A percentile compares a stretch with the other conserved stretches of the same genome.
Evolutionary conservation across 1,140 invertebrate genomes (phyloP).

Genomic region (Tyrophagus putrescentiae): DNA sequence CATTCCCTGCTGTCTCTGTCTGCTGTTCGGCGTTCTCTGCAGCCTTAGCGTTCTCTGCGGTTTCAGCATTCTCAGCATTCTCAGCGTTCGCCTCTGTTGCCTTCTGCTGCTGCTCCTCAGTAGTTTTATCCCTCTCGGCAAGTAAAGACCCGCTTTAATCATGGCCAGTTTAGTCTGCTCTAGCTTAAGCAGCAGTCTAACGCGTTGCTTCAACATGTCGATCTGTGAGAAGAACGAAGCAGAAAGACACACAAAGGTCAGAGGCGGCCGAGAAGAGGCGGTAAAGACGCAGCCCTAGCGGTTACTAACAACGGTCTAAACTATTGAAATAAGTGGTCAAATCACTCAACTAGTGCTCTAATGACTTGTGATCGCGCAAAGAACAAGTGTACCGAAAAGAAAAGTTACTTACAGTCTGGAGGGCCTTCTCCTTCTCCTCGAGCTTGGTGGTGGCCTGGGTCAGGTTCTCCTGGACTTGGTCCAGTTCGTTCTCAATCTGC

Average conservation of each 20-base stretch:
- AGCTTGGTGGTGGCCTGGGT: slow-evolving; percentile 27
- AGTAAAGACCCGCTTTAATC: not conserved
- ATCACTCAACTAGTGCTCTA: not conserved
- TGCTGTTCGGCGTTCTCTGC: too few species aligned
- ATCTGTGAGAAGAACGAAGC: not conserved
- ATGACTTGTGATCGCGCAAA: not conserved
- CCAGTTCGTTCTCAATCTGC: slow-evolving; percentile 31
- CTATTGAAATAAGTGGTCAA: too few species aligned
- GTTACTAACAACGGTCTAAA: too few species aligned
- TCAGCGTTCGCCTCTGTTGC: not conserved
- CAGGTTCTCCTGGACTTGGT: slow-evolving; percentile 30
- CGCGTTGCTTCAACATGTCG: not conserved
- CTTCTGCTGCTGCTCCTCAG: not conserved
- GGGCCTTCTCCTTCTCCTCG: slow-evolving; percentile 31
- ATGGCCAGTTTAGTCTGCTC: not conserved
- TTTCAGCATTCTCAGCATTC: too few species aligned
- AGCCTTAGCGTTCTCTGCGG: too few species aligned
- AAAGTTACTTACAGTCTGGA: slow-evolving; percentile 27
- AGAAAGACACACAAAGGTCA: not conserved
- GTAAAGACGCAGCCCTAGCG: too few species aligned
- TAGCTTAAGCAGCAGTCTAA: not conserved
- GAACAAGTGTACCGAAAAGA: not conserved
- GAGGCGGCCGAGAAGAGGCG: not conserved
- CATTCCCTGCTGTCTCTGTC: too few species aligned
- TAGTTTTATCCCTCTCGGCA: not conserved